Base-by-base conservation (phyloP, 1,140 invertebrate species). In the Pachypeltis micranthus region DNA sequence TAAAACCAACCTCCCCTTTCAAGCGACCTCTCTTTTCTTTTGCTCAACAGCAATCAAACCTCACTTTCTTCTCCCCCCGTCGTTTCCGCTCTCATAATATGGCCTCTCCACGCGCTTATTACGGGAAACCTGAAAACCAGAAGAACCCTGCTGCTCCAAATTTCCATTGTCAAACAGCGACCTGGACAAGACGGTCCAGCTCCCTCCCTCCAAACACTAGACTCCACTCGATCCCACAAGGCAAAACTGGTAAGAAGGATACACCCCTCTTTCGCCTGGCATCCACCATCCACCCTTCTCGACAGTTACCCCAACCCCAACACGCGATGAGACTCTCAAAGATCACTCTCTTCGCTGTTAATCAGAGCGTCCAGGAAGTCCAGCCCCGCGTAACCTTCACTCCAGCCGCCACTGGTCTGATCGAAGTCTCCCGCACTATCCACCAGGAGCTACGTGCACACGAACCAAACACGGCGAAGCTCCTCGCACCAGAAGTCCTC, bases 21-120 rank as follows among this genome's bases (percentile, higher is more conserved):
- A 7, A 39, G 34, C 34, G n/a, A 39, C 34, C n/a, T 39, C n/a
- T 39, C 7, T 39, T 39, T 39, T n/a, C 34, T 39, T 39, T 10
- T 21, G n/a, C n/a, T n/a, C n/a, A n/a, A n/a, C n/a, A n/a, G n/a
- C n/a, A n/a, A n/a, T n/a, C n/a, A n/a, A n/a, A n/a, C n/a, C n/a
- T n/a, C n/a, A n/a, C n/a, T n/a, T n/a, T n/a, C n/a, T n/a, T n/a
- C n/a, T n/a, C n/a, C n/a, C n/a, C n/a, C n/a, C n/a, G n/a, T n/a
- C n/a, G n/a, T n/a, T n/a, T n/a, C n/a, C n/a, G n/a, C n/a, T n/a
- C n/a, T n/a, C n/a, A n/a, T n/a, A n/a, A n/a, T n/a, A n/a, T n/a
- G n/a, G n/a, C n/a, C n/a, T n/a, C n/a, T n/a, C n/a, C n/a, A n/a
- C 47, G 47, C 19, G 7, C 47, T 51, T 51, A 51, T 51, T 51